Evolutionary conservation across 2,888 invertebrate species (phyloP).

Genomic region (Orgyia antiqua): DNA sequence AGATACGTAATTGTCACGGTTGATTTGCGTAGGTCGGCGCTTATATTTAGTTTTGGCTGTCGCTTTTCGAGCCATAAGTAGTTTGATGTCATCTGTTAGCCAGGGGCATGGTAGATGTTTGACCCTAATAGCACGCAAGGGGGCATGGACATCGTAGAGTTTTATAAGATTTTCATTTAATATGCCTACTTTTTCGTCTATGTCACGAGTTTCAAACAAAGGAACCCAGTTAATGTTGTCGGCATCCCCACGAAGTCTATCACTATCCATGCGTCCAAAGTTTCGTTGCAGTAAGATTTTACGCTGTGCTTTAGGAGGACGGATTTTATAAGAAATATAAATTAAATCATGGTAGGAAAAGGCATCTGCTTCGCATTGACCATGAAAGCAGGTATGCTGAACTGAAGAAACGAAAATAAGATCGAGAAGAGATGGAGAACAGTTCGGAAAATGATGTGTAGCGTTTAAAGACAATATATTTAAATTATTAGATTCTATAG

Average conservation of each 20-base stretch:
- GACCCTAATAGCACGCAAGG: not conserved
- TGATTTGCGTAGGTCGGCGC: too few relatives aligned
- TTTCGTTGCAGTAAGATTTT: not conserved
- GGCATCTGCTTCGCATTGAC: not conserved
- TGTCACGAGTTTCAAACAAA: not conserved
- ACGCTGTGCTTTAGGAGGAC: not conserved
- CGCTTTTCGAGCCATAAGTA: not conserved
- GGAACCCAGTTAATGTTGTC: not conserved
- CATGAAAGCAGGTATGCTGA: not conserved
- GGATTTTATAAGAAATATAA: not conserved
- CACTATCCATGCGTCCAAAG: not conserved
- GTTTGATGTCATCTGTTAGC: not conserved
- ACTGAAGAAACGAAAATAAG: not conserved
- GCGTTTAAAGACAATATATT: too few relatives aligned
- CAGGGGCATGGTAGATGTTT: not conserved
- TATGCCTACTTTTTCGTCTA: not conserved
- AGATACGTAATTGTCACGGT: too few relatives aligned
- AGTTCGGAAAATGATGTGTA: too few relatives aligned
- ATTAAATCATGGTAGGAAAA: too few relatives aligned
- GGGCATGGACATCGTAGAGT: not conserved
- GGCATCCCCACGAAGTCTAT: not conserved
- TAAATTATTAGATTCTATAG: not conserved
- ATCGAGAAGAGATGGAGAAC: too few relatives aligned
- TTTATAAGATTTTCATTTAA: not conserved
- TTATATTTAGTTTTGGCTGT: not conserved